Percentiles rank a stretch among this genome's conserved stretches.
Conservation (phyloP, 2,888 invertebrate species). For the Meiosimyza decipiens region DNA sequence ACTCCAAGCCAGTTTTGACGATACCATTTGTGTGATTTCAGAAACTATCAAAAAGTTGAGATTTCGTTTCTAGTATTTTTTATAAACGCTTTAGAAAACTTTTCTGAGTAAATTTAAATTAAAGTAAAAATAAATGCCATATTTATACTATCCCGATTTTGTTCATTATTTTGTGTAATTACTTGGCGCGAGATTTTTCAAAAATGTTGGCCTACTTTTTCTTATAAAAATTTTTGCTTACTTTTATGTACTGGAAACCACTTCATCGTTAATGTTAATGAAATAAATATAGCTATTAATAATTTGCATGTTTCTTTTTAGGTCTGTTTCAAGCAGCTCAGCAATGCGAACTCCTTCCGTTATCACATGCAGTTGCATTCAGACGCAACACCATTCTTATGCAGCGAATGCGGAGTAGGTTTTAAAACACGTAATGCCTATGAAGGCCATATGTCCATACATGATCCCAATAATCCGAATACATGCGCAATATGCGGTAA, state of each 20-base stretch:
- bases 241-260: neutral
- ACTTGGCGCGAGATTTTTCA: neutral
- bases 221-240: neutral
- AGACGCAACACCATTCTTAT: conserved; percentile 60
- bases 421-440: conserved; percentile 65
- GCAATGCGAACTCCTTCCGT: conserved; percentile 62
- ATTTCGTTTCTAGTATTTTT: no score
- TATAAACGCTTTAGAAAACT: no score
- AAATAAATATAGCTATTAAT: neutral
- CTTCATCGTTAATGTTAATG: neutral
- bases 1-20: no score
- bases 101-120: no score
- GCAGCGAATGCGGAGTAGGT: conserved; percentile 61
- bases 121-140: no score
- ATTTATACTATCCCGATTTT: no score
- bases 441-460: conserved; percentile 63
- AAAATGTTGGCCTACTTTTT: neutral
- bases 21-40: no score
- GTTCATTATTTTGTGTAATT: neutral
- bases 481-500: conserved; percentile 62
- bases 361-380: conserved; percentile 66
- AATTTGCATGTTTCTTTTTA: conserved; percentile 38
- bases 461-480: conserved; percentile 63
- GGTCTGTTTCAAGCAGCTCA: conserved; percentile 61
- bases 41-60: no score